Percentiles rank a stretch among this genome's conserved stretches.
phyloP scores from a whole-genome alignment of 1,140 invertebrate species.

The Zaprionus nigranus region DNA sequence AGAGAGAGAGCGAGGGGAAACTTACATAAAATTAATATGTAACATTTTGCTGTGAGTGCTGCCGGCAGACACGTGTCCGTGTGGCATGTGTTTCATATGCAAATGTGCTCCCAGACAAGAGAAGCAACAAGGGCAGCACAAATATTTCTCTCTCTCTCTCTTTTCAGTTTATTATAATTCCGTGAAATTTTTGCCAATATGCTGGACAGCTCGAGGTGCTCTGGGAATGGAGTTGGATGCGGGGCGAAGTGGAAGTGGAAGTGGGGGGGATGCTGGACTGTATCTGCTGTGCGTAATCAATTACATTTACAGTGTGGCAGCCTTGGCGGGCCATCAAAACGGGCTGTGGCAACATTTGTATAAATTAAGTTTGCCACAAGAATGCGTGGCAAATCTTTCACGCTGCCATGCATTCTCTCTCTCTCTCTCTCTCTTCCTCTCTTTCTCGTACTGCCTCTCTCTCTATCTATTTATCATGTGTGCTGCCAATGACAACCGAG shows the following conservation, averaged over 20 bases:
- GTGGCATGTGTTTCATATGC: slow-evolving; percentile 67
- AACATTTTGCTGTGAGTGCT: slow-evolving; percentile 64
- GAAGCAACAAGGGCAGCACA: not conserved
- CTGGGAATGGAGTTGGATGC: not conserved
- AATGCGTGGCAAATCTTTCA: slow-evolving; percentile 29
- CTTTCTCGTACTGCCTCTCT: not conserved
- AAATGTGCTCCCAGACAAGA: slow-evolving; percentile 47
- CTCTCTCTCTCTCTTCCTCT: not conserved
- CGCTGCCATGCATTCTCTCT: slow-evolving; percentile 11
- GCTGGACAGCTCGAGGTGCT: not conserved
- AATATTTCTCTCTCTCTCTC: not conserved
- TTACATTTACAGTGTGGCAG: slow-evolving; percentile 54
- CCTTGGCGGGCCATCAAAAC: slow-evolving; percentile 28
- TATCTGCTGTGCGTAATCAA: slow-evolving; percentile 54
- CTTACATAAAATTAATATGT: slow-evolving; percentile 71
- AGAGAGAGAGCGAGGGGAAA: slow-evolving; percentile 3
- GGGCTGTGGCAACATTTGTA: slow-evolving; percentile 52
- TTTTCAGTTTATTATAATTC: slow-evolving; percentile 31
- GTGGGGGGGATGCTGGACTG: not conserved
- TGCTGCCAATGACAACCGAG: slow-evolving; percentile 37
- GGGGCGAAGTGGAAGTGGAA: not conserved
- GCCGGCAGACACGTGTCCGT: slow-evolving; percentile 44
- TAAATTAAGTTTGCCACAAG: slow-evolving; percentile 52
- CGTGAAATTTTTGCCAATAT: slow-evolving; percentile 17
- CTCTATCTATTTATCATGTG: slow-evolving; percentile 43